Evolutionary conservation across 2,113 vertebrate species (phyloP).

Genomic region (Centropristis striata): DNA sequence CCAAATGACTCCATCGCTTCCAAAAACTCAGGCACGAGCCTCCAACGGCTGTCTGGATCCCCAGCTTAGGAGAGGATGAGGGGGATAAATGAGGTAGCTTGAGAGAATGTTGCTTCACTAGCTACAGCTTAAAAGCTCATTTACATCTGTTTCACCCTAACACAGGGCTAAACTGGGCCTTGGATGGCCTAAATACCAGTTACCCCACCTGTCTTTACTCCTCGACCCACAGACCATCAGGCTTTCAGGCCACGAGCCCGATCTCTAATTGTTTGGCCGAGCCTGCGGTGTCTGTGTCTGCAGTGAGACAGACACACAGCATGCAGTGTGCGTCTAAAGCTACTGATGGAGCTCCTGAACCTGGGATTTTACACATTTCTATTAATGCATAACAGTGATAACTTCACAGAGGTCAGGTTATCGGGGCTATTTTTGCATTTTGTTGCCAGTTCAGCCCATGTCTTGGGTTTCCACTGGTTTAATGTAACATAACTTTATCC

Average conservation of each 20-base stretch:
- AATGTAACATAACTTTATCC: too few species aligned
- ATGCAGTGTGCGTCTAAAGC: too few species aligned
- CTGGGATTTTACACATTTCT: background rate
- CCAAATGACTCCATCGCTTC: conserved; percentile 53
- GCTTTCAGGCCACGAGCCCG: conserved; percentile 11
- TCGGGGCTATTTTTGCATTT: background rate
- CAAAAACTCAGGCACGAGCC: conserved; percentile 56
- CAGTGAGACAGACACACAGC: conserved; percentile 13
- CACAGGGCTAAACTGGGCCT: conserved; percentile 59
- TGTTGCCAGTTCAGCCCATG: background rate
- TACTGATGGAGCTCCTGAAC: background rate
- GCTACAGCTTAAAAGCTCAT: conserved; percentile 80
- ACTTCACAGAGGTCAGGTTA: background rate
- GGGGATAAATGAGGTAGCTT: conserved; percentile 75
- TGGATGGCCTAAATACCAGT: conserved; percentile 66
- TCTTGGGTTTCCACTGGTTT: background rate
- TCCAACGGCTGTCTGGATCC: conserved; percentile 68
- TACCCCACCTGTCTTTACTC: conserved; percentile 68
- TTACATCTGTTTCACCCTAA: conserved; percentile 74
- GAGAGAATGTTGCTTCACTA: conserved; percentile 70
- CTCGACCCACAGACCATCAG: conserved; percentile 24
- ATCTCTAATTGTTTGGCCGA: conserved; percentile 16
- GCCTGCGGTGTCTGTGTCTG: background rate
- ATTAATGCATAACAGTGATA: background rate
- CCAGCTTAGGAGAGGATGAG: conserved; percentile 76